Percentiles rank a stretch among this genome's conserved stretches.
Evolutionary conservation across 2,113 vertebrate species (phyloP).

Genomic region (Murina feae): DNA sequence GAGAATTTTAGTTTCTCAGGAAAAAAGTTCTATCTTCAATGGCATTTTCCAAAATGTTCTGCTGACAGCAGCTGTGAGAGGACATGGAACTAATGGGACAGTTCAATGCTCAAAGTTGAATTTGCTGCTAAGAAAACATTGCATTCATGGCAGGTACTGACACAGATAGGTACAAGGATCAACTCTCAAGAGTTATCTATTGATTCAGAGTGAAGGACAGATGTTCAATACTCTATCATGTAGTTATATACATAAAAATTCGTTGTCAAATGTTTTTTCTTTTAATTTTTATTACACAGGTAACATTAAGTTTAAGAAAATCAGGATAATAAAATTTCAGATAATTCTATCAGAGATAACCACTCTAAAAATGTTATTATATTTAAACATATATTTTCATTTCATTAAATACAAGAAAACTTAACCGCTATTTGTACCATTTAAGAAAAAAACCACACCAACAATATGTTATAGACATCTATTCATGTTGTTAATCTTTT

Average conservation of each 20-base stretch:
- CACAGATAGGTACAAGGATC: background rate
- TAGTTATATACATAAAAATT: background rate
- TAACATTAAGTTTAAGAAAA: slow-evolving; percentile 17
- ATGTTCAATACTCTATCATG: background rate
- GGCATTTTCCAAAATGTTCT: background rate
- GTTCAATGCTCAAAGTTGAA: background rate
- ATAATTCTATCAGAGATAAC: background rate
- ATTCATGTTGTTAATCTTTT: background rate
- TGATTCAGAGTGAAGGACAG: slow-evolving; percentile 30
- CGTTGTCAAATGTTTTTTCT: background rate
- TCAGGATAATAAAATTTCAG: background rate
- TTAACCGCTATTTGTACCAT: background rate
- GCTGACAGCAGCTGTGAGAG: background rate
- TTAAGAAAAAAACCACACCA: background rate
- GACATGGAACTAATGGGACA: background rate
- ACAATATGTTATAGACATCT: background rate
- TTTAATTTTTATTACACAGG: background rate
- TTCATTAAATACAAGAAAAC: background rate
- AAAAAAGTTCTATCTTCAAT: background rate
- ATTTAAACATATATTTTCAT: background rate
- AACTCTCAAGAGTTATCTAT: slow-evolving; percentile 35
- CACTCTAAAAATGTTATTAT: background rate
- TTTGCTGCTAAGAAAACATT: background rate
- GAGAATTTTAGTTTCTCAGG: background rate
- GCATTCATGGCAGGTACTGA: background rate